These are phyloP conservation scores for Sepioteuthis lessoniana DNA, from an alignment of 2,888 invertebrate genomes.

Conservation along the genomic window DNA sequence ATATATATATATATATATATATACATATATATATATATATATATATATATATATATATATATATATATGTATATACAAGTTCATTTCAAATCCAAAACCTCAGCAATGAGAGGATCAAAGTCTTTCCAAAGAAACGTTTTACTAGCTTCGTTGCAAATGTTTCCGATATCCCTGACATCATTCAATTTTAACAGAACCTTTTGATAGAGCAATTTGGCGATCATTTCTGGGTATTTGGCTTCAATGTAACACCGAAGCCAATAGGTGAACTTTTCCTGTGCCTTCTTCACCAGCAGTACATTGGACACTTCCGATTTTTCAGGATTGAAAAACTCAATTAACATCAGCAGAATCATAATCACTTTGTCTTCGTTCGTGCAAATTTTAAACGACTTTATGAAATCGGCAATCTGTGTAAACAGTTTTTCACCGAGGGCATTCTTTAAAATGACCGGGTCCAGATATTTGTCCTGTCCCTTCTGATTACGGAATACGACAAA, in stretches of 20 bases:
- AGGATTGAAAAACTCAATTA: constrained; percentile 38
- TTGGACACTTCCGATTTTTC: constrained; percentile 14
- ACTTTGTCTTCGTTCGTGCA: constrained; percentile 43
- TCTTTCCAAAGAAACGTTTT: constrained; percentile 35
- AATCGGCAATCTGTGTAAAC: constrained; percentile 24
- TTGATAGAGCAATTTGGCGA: neutral
- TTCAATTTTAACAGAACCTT: constrained; percentile 26
- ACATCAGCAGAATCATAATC: constrained; percentile 40
- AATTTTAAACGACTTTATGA: constrained; percentile 41
- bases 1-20: constrained; percentile 15
- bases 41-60: constrained; percentile 24
- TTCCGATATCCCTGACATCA: constrained; percentile 6
- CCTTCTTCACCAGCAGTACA: neutral
- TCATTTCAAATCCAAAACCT: constrained; percentile 34
- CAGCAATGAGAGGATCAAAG: neutral
- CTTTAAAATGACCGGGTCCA: constrained; percentile 34
- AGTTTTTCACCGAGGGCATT: constrained; percentile 36
- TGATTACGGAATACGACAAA: constrained; percentile 37
- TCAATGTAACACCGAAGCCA: constrained; percentile 34
- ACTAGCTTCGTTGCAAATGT: constrained; percentile 45
- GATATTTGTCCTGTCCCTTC: constrained; percentile 38
- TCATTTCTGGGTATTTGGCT: constrained; percentile 13
- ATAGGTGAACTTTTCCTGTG: constrained; percentile 11
- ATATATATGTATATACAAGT: neutral
- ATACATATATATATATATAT: constrained; percentile 36